A percentile compares a stretch with the other conserved stretches of the same genome.
phyloP scores from a whole-genome alignment of 1,140 invertebrate species.

The Drosophila obscura region DNA sequence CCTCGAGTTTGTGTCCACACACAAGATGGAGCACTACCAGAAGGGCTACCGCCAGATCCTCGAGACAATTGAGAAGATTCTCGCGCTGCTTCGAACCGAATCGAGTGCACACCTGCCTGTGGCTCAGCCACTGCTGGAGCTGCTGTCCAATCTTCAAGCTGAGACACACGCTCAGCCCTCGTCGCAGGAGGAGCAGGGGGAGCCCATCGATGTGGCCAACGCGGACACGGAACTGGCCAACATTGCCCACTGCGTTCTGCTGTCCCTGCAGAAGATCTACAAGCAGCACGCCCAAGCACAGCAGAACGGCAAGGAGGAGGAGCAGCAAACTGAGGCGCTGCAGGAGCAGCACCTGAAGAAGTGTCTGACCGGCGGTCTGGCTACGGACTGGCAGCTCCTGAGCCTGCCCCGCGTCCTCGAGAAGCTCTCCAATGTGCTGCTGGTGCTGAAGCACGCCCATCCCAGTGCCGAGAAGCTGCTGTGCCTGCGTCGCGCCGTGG shows the following conservation, averaged over 20 bases:
- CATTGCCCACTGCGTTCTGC: slow-evolving; percentile 86
- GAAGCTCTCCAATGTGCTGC: slow-evolving; percentile 83
- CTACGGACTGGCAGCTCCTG: slow-evolving; percentile 85
- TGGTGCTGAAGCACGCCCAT: slow-evolving; percentile 56
- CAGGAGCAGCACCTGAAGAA: slow-evolving; percentile 86
- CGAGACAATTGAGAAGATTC: slow-evolving; percentile 33
- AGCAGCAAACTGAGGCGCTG: slow-evolving; percentile 64
- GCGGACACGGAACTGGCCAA: slow-evolving; percentile 84
- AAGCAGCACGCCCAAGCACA: slow-evolving; percentile 86
- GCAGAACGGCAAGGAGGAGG: slow-evolving; percentile 26
- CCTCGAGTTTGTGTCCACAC: slow-evolving; percentile 46
- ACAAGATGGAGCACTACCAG: slow-evolving; percentile 32
- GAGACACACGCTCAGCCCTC: neutral
- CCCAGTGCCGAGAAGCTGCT: slow-evolving; percentile 38
- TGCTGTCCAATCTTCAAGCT: slow-evolving; percentile 26
- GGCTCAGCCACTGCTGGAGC: slow-evolving; percentile 60
- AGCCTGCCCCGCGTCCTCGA: slow-evolving; percentile 84
- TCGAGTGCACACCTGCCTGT: slow-evolving; percentile 56
- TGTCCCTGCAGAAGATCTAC: slow-evolving; percentile 88
- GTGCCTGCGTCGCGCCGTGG: slow-evolving; percentile 71
- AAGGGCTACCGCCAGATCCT: slow-evolving; percentile 43
- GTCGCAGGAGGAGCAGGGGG: neutral
- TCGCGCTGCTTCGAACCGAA: slow-evolving; percentile 22
- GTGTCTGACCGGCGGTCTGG: slow-evolving; percentile 86
- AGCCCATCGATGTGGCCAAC: slow-evolving; percentile 48